Evolutionary conservation across 2,113 vertebrate species (phyloP).

Genomic region (Phodopus roborovskii): DNA sequence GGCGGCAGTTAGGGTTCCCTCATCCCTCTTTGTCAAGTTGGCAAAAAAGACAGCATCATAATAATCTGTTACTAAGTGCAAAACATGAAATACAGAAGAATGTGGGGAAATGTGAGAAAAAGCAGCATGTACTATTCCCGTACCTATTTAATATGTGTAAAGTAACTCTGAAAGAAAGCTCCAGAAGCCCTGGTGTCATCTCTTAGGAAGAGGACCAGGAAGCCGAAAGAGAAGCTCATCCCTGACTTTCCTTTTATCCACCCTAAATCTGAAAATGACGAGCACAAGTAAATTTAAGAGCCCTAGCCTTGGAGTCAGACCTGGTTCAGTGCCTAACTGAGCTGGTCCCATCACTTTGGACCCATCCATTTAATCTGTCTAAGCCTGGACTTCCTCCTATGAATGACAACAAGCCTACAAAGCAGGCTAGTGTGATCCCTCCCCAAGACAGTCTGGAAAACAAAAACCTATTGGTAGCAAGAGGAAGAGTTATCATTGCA

Average conservation of each 20-base stretch:
- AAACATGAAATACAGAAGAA: neutral
- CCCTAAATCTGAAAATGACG: constrained; percentile 6
- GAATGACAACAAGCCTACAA: neutral
- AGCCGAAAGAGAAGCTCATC: neutral
- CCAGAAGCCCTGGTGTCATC: neutral
- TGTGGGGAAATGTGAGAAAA: neutral
- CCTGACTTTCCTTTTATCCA: neutral
- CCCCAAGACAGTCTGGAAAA: neutral
- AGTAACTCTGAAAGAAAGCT: constrained; percentile 25
- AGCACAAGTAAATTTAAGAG: neutral
- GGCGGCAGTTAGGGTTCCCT: neutral
- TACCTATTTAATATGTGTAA: neutral
- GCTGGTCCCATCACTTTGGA: no score
- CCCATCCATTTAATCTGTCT: neutral
- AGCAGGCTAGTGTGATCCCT: no score
- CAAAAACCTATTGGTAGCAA: neutral
- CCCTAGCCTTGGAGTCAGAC: neutral
- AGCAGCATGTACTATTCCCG: no score
- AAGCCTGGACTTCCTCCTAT: neutral
- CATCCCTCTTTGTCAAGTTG: neutral
- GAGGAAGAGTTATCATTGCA: neutral
- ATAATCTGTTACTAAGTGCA: neutral
- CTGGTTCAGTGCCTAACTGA: neutral
- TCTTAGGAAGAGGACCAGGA: constrained; percentile 7
- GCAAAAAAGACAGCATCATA: neutral